Evolutionary conservation across 1,140 invertebrate genomes (phyloP).

Genomic region (Vollenhovia emeryi): DNA sequence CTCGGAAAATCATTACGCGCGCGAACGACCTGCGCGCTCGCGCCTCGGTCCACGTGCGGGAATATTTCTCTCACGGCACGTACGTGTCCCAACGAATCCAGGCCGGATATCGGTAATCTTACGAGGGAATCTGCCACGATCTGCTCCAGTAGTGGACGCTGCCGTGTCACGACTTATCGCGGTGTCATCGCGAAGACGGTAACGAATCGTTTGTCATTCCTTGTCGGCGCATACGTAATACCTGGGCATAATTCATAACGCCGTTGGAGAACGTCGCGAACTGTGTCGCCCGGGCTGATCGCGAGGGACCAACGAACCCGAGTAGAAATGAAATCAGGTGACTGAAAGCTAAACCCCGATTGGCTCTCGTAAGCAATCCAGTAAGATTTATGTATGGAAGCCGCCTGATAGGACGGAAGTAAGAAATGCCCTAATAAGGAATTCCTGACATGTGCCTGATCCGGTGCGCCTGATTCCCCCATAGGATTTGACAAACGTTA

Average conservation of each 20-base stretch:
- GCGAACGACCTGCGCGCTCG: neutral
- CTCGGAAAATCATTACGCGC: neutral
- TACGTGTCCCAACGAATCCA: constrained; percentile 51
- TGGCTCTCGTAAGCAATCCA: no score
- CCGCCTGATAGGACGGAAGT: no score
- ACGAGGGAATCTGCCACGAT: constrained; percentile 36
- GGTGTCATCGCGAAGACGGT: constrained; percentile 27
- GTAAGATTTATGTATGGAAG: no score
- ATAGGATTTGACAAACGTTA: no score
- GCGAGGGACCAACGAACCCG: neutral
- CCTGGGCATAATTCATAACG: constrained; percentile 44
- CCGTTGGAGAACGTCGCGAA: neutral
- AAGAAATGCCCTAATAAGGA: no score
- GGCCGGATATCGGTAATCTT: constrained; percentile 51
- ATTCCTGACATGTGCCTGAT: no score
- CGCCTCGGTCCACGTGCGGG: neutral
- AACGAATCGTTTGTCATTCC: constrained; percentile 57
- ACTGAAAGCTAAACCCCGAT: no score
- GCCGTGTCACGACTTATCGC: neutral
- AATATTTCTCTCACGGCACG: constrained; percentile 5
- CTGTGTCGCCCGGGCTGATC: neutral
- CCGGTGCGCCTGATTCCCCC: no score
- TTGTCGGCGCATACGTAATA: constrained; percentile 39
- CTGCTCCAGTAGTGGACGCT: constrained; percentile 20
- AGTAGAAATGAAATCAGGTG: no score